Percentiles rank a stretch among this genome's conserved stretches.
Evolutionary conservation across 2,888 invertebrate species (phyloP).

Genomic region (Torymus auratus): DNA sequence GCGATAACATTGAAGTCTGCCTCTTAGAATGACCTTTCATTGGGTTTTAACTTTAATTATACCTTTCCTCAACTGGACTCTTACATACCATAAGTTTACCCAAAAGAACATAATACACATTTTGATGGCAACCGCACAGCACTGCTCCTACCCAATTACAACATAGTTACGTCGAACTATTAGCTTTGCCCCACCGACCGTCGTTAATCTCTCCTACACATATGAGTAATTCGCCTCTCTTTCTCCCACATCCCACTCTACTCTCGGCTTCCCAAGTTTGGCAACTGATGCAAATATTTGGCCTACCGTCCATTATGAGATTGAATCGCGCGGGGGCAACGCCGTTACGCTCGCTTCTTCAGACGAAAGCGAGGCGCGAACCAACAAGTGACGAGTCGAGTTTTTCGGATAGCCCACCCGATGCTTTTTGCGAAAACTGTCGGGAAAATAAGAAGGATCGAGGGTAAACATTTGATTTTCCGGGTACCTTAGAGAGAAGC

Average conservation of each 20-base stretch:
- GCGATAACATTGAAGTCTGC: too few relatives aligned
- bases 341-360: background rate
- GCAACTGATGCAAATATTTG: slow-evolving; percentile 39
- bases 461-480: slow-evolving; percentile 29
- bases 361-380: background rate
- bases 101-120: too few relatives aligned
- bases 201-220: background rate
- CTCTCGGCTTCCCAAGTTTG: background rate
- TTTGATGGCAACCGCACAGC: too few relatives aligned
- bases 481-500: background rate
- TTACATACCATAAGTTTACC: too few relatives aligned
- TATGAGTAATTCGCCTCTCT: too few relatives aligned
- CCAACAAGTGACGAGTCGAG: background rate
- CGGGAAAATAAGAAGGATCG: background rate
- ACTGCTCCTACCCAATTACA: too few relatives aligned
- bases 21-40: too few relatives aligned
- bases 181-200: background rate
- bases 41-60: too few relatives aligned
- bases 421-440: slow-evolving; percentile 2
- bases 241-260: background rate
- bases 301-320: slow-evolving; percentile 32
- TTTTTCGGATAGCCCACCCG: background rate
- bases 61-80: too few relatives aligned
- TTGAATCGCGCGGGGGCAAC: slow-evolving; percentile 1
- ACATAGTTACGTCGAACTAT: background rate